A percentile compares a stretch with the other conserved stretches of the same genome.
These are phyloP conservation scores for Saccostrea echinata DNA, from an alignment of 1,140 invertebrate species.

Conservation along the genomic window DNA sequence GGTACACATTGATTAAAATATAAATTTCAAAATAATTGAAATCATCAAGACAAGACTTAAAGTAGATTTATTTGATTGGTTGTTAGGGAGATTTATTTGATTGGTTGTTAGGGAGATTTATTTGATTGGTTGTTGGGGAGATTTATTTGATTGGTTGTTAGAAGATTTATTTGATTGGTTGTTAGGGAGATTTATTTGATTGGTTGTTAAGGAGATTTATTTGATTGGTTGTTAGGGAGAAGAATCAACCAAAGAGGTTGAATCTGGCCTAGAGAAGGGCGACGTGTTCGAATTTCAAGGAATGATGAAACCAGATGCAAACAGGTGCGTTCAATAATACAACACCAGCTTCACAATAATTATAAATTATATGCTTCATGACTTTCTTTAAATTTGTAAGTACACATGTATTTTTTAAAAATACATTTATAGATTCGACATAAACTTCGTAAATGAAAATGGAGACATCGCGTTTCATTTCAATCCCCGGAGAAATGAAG, in stretches of 20 bases:
- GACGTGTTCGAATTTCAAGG: conserved; percentile 6
- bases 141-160: neutral
- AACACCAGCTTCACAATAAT: neutral
- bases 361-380: neutral
- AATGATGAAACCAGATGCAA: neutral
- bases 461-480: conserved; percentile 89
- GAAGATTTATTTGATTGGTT: no score
- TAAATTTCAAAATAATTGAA: no score
- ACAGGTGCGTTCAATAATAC: neutral
- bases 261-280: neutral
- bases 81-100: neutral
- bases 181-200: no score
- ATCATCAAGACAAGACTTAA: no score
- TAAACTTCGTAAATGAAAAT: conserved; percentile 86
- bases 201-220: neutral
- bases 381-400: neutral
- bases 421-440: conserved; percentile 81
- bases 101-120: neutral
- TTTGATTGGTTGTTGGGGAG: neutral
- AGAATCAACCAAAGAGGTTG: neutral
- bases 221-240: neutral
- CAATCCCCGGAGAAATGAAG: conserved; percentile 81
- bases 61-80: no score
- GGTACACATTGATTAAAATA: neutral
- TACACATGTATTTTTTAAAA: neutral